A percentile compares a stretch with the other conserved stretches of the same genome.
Conservation (phyloP, 2,113 vertebrate genomes). For the Tragelaphus buxtoni region DNA sequence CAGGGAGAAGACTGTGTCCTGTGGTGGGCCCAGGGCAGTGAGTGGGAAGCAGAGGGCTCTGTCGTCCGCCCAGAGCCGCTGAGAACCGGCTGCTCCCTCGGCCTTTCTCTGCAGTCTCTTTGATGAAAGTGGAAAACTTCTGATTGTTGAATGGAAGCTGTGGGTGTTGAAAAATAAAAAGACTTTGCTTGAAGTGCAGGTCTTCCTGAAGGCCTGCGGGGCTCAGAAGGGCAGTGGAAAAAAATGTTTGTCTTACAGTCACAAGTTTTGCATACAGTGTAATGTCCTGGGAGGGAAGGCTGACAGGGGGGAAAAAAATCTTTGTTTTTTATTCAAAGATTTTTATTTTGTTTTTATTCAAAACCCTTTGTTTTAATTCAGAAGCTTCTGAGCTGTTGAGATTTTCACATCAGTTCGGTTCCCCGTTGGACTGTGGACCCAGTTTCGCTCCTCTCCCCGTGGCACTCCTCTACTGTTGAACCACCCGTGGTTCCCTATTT, state of each 20-base stretch:
- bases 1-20: background rate
- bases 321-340: constrained; percentile 57
- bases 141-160: constrained; percentile 74
- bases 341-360: background rate
- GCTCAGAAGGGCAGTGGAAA: constrained; percentile 68
- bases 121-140: constrained; percentile 75
- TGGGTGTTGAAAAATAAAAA: constrained; percentile 73
- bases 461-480: background rate
- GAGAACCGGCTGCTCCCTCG: constrained; percentile 48
- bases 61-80: constrained; percentile 29
- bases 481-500: background rate
- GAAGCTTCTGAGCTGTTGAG: constrained; percentile 59
- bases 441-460: background rate
- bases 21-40: background rate
- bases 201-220: constrained; percentile 58
- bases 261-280: constrained; percentile 69
- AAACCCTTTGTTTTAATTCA: constrained; percentile 54
- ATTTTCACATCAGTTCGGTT: constrained; percentile 48
- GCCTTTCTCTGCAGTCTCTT: constrained; percentile 49
- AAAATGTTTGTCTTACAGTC: constrained; percentile 73
- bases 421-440: background rate
- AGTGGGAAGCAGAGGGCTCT: constrained; percentile 40
- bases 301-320: constrained; percentile 70
- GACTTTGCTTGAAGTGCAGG: constrained; percentile 63
- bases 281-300: constrained; percentile 63